These are phyloP conservation scores for Leptinotarsa tumamoca DNA, from an alignment of 2,888 invertebrate genomes.

Conservation along the genomic window DNA sequence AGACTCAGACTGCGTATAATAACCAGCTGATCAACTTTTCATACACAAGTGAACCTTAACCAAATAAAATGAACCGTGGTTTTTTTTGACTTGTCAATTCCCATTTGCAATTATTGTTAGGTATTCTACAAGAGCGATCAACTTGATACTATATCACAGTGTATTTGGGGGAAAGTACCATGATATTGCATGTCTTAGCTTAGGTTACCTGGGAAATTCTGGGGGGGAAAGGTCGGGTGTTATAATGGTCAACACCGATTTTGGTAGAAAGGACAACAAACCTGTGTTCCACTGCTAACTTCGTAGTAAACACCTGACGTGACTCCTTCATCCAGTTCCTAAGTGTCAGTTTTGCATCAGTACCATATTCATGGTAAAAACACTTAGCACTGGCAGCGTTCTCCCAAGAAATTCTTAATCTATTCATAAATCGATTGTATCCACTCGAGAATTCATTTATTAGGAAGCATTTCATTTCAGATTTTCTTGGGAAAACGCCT, in stretches of 20 bases:
- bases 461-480: not conserved
- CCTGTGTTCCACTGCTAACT: conserved; percentile 65
- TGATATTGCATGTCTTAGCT: conserved; percentile 19
- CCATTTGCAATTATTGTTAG: not conserved
- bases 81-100: not conserved
- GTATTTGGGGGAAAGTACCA: conserved; percentile 33
- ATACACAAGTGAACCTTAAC: not conserved
- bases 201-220: conserved; percentile 37
- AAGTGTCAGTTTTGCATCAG: conserved; percentile 64
- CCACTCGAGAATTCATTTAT: not conserved
- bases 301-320: conserved; percentile 65
- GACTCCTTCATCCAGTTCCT: conserved; percentile 67
- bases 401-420: conserved; percentile 31
- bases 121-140: not conserved
- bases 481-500: not conserved
- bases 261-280: conserved; percentile 60
- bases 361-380: conserved; percentile 41
- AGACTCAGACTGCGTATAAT: not conserved
- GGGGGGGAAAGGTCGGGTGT: conserved; percentile 17
- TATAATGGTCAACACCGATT: conserved; percentile 40
- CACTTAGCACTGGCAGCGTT: conserved; percentile 62
- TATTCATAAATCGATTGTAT: not conserved
- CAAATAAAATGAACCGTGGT: too few species aligned
- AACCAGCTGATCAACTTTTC: conserved; percentile 5
- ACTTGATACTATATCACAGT: conserved; percentile 1